A percentile compares a stretch with the other conserved stretches of the same genome.
phyloP scores from a whole-genome alignment of 1,140 invertebrate genomes.

The Bombus sylvicola region DNA sequence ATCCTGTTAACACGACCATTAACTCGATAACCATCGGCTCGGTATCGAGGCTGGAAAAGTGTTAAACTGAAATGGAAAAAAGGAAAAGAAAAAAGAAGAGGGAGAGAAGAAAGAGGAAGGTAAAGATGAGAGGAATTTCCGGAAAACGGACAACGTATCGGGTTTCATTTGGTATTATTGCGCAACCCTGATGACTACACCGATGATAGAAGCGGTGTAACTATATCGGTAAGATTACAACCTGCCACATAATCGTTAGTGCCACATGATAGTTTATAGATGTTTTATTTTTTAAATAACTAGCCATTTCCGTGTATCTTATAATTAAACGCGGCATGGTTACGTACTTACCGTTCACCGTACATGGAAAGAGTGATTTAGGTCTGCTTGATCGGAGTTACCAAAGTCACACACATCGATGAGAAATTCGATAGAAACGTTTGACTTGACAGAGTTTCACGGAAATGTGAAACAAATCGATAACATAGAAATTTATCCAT shows the following conservation, averaged over 20 bases:
- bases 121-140: constrained; percentile 3
- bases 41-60: background rate
- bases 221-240: background rate
- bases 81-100: background rate
- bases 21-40: background rate
- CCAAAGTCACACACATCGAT: background rate
- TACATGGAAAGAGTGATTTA: background rate
- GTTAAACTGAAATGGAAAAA: background rate
- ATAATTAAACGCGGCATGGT: background rate
- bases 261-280: background rate
- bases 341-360: background rate
- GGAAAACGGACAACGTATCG: constrained; percentile 4
- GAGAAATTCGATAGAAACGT: too few species aligned
- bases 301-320: background rate
- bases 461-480: background rate
- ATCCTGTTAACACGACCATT: constrained; percentile 2
- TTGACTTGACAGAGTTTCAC: too few species aligned
- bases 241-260: constrained; percentile 10
- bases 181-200: background rate
- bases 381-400: background rate
- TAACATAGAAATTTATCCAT: background rate
- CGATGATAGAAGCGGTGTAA: background rate
- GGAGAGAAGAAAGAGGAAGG: background rate
- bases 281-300: background rate
- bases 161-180: constrained; percentile 23